phyloP scores from a whole-genome alignment of 1,140 invertebrate genomes.

The Proctacanthus coquilletti region DNA sequence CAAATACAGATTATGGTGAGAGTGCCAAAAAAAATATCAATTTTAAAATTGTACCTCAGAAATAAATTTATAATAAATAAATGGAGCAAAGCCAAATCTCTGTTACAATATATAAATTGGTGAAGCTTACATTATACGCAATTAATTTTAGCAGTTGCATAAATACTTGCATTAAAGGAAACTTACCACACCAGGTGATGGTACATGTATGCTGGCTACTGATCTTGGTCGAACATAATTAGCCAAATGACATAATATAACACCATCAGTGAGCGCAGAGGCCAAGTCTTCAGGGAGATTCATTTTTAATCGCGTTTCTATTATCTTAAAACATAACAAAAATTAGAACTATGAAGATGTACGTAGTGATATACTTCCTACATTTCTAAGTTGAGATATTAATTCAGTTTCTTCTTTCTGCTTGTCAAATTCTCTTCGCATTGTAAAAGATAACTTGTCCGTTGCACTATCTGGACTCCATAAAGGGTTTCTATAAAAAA shows the following conservation, averaged over 20 bases:
- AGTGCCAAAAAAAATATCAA: too few species aligned
- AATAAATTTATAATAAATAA: too few species aligned
- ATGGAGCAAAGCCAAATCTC: too few species aligned
- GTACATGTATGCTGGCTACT: conserved; percentile 86
- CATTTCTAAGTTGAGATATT: conserved; percentile 66
- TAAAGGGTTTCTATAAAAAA: too few species aligned
- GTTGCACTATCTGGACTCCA: conserved; percentile 54
- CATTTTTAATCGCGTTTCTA: conserved; percentile 80
- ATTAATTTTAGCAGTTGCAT: background rate
- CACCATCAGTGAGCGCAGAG: conserved; percentile 75
- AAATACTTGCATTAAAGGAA: conserved; percentile 4
- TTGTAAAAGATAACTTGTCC: conserved; percentile 77
- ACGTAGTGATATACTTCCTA: conserved; percentile 30
- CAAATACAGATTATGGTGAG: too few species aligned
- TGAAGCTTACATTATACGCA: too few species aligned
- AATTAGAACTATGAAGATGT: background rate
- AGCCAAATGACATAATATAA: conserved; percentile 84
- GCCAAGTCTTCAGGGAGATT: conserved; percentile 72
- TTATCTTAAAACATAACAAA: conserved; percentile 47
- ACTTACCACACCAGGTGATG: conserved; percentile 82
- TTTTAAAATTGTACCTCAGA: too few species aligned
- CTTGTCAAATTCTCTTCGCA: conserved; percentile 79
- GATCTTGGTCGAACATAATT: conserved; percentile 80
- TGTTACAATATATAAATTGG: conserved; percentile 5
- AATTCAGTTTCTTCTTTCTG: conserved; percentile 78